Percentiles rank a stretch among this genome's conserved stretches.
Conservation (phyloP, 2,888 invertebrate genomes). For the Craniophora ligustri region DNA sequence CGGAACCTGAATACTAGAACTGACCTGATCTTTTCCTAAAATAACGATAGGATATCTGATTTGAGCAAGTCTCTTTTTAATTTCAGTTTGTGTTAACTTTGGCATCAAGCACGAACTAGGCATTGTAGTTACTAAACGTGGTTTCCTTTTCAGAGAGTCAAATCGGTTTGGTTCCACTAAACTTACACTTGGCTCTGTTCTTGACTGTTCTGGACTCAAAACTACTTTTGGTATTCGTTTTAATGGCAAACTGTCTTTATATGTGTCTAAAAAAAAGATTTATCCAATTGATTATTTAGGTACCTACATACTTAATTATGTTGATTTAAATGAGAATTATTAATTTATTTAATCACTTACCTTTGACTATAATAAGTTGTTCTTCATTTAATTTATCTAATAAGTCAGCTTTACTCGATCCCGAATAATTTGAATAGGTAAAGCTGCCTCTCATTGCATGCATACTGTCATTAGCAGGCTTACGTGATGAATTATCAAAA, state of each 20-base stretch:
- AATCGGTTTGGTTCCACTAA: slow-evolving; percentile 30
- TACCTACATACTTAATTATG: too few relatives aligned
- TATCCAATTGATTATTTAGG: too few relatives aligned
- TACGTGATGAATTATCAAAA: slow-evolving; percentile 5
- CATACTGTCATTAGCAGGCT: slow-evolving; percentile 1
- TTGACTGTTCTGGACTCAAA: slow-evolving; percentile 53
- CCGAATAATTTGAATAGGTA: slow-evolving; percentile 43
- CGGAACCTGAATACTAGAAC: slow-evolving; percentile 60
- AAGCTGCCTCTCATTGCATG: slow-evolving; percentile 23
- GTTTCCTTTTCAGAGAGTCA: slow-evolving; percentile 53
- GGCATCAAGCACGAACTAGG: slow-evolving; percentile 52
- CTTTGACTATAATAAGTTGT: slow-evolving; percentile 16
- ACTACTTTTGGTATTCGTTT: slow-evolving; percentile 65
- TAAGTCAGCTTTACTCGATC: slow-evolving; percentile 46
- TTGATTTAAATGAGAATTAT: not conserved
- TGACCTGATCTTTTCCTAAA: slow-evolving; percentile 75
- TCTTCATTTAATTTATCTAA: slow-evolving; percentile 11
- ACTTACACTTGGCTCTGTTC: slow-evolving; percentile 22
- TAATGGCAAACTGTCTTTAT: slow-evolving; percentile 40
- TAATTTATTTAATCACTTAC: slow-evolving; percentile 18
- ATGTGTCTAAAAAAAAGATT: slow-evolving; percentile 19
- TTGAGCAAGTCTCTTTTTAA: slow-evolving; percentile 67
- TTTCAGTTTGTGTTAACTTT: slow-evolving; percentile 70
- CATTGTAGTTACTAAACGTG: slow-evolving; percentile 58
- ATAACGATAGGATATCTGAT: slow-evolving; percentile 74